Percentiles rank a stretch among this genome's conserved stretches.
Conservation (phyloP, 1,140 invertebrate genomes). For the Parasteatoda tepidariorum region DNA sequence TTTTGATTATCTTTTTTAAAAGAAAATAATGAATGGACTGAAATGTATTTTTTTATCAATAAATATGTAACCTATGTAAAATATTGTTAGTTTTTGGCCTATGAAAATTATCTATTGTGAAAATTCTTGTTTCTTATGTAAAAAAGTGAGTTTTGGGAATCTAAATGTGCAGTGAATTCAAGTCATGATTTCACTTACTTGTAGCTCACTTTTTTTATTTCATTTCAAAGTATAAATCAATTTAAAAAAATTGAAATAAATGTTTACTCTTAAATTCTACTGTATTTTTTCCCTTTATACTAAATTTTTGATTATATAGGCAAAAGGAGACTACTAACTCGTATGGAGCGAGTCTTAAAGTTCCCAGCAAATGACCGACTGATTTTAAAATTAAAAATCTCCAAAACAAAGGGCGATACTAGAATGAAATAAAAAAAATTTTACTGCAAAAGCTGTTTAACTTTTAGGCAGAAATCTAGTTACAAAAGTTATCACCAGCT, state of each 20-base stretch:
- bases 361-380: too few species aligned
- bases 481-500: too few species aligned
- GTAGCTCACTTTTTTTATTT: not conserved
- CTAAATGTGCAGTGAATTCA: not conserved
- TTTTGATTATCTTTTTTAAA: slow-evolving; percentile 41
- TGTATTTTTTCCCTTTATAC: too few species aligned
- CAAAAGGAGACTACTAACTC: too few species aligned
- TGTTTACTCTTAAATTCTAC: not conserved
- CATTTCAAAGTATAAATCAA: not conserved
- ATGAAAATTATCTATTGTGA: not conserved
- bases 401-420: too few species aligned
- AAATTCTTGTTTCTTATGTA: not conserved
- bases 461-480: too few species aligned
- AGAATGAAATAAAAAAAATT: too few species aligned
- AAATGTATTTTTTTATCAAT: slow-evolving; percentile 57
- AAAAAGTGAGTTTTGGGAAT: not conserved
- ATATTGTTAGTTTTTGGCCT: not conserved
- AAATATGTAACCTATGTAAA: slow-evolving; percentile 23
- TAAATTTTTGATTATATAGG: too few species aligned
- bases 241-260: not conserved
- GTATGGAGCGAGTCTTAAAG: too few species aligned
- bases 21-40: slow-evolving; percentile 13
- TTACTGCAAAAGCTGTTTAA: too few species aligned
- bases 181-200: not conserved
- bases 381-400: too few species aligned